Base-by-base conservation (phyloP, 2,888 invertebrate species). In the Eupelmus urozonus region DNA sequence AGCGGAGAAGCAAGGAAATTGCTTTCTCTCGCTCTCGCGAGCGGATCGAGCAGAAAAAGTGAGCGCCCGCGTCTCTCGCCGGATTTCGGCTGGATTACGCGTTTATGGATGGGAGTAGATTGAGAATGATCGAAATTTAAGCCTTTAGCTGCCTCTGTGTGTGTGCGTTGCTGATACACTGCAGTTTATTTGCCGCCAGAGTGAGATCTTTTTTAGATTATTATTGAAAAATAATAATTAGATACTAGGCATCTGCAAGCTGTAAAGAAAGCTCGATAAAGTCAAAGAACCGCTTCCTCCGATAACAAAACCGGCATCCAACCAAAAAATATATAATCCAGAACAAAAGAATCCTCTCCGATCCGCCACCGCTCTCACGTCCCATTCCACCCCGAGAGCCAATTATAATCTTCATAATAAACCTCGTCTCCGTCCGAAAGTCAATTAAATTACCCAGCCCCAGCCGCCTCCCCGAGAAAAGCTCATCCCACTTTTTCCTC, bases 391-490 rank as follows among this genome's bases (percentile, higher is more conserved):
- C 13, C 20, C 29, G 27, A n/a, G 4, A 66, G n/a, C 55, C 29
- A 55, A 55, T 67, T 67, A 27, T 67, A 67, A 67, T 67, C 40
- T 67, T 5, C 23, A 55, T 49, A 40, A 67, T 34, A 16, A 55
- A 40, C 40, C 7, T n/a, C 34, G 9, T n/a, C 40, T 5, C 29
- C 53, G 23, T 2, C 55, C 55, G 0, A 27, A 66, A 67, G 51
- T 55, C 67, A 67, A 67, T 67, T 55, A 67, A 40, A 67, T 67
- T 67, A 67, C 40, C 67, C 40, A 20, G 18, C 49, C 65, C n/a
- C 59, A 18, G 20, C 2, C 20, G 2, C 53, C 2, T 53, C 2
- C 2, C 3, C 2, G 11, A 53, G 42, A 66, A 25, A 51, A 49
- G 16, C n/a, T 20, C 29, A 29, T 49, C 13, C 13, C n/a, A 16